Evolutionary conservation across 2,888 invertebrate species (phyloP), one percentile per base, ranked within the genome.

Genomic region (Callosobruchus maculatus): DNA sequence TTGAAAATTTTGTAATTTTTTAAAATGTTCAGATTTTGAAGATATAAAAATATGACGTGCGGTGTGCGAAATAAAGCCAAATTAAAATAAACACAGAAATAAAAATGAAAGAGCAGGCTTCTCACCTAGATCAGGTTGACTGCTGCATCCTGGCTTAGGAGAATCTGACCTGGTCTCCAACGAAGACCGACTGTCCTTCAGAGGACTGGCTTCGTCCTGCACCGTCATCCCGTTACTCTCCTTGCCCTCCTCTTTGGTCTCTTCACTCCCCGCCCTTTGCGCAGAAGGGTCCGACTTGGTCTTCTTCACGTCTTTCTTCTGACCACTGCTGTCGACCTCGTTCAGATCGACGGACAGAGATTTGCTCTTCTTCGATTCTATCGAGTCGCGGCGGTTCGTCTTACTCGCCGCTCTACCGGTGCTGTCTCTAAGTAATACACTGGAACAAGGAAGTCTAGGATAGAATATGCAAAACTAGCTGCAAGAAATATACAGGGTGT

Each of bases 61-160:
- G n/a, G n/a, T n/a, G n/a, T n/a, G n/a, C n/a, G n/a, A n/a, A n/a
- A n/a, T n/a, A n/a, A n/a, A n/a, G n/a, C n/a, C n/a, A n/a, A n/a
- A n/a, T n/a, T n/a, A n/a, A n/a, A n/a, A n/a, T n/a, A n/a, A n/a
- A n/a, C 26, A 26, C 26, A 26, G 7, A 26, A 4, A 26, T 4
- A 26, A 26, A 26, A 26, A 4, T 26, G 7, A 26, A 26, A 26
- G n/a, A n/a, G 68, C 7, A 67, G 71, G 18, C 21, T 30, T 70
- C 78, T 80, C 80, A 85, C 86, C 85, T 73, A 83, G 81, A 81
- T 86, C 86, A 67, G 81, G 84, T 76, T 86, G 86, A 75, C 81
- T 84, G 77, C 86, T 86, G 72, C 85, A 85, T 72, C 86, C 85
- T 3, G 86, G 85, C 77, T 86, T 85, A 0, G 86, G 86, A 0